phyloP scores from a whole-genome alignment of 1,140 invertebrate species.

The Yoshiicerus persimilis region DNA sequence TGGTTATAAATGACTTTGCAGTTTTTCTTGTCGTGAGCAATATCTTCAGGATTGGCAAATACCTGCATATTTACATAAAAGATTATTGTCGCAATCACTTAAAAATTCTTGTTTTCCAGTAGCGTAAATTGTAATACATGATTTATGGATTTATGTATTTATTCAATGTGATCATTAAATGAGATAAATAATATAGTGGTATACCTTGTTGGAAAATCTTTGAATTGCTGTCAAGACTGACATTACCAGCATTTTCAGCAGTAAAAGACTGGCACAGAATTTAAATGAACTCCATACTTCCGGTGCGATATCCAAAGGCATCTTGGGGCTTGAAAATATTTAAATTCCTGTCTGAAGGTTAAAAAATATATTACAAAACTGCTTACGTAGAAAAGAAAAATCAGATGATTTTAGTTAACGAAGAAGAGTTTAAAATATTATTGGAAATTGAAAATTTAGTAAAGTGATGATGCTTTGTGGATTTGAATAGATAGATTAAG shows the following conservation, averaged over 20 bases:
- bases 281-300: background rate
- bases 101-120: no score
- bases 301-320: background rate
- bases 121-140: no score
- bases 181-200: background rate
- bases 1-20: conserved; percentile 36
- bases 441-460: no score
- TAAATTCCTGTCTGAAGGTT: no score
- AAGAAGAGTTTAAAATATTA: no score
- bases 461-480: no score
- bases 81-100: no score
- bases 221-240: background rate
- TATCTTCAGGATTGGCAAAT: conserved; percentile 52
- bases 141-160: background rate
- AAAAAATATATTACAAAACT: no score
- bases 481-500: no score
- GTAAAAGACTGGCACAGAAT: background rate
- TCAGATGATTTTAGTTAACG: no score
- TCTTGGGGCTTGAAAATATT: background rate
- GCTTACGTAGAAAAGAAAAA: no score
- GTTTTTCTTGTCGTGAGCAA: conserved; percentile 52
- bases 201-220: background rate
- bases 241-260: background rate
- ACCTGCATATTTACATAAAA: conserved; percentile 49
- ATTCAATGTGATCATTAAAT: background rate